These are phyloP conservation scores for Lysandra bellargus DNA, from an alignment of 2,888 invertebrate species.

Conservation along the genomic window DNA sequence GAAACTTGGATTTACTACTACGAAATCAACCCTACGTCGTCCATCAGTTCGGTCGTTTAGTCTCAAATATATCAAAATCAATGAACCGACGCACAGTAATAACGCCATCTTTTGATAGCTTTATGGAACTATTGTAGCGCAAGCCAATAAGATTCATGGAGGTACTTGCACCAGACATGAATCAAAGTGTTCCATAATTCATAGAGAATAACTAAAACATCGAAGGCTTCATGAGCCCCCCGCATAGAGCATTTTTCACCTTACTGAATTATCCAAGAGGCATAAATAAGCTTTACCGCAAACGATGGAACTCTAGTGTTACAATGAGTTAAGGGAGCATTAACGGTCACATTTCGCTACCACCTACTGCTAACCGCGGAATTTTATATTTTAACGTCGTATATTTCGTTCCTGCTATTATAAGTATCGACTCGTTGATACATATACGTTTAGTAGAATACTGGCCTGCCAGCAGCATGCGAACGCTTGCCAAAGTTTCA, in stretches of 20 bases:
- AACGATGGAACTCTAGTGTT: slow-evolving; percentile 51
- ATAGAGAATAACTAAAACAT: slow-evolving; percentile 65
- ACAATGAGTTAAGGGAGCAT: slow-evolving; percentile 31
- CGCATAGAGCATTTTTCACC: slow-evolving; percentile 72
- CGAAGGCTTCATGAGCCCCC: slow-evolving; percentile 60
- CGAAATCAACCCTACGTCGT: not conserved
- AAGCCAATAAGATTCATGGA: slow-evolving; percentile 28
- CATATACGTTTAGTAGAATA: not conserved
- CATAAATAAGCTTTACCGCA: slow-evolving; percentile 57
- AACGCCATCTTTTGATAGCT: slow-evolving; percentile 28
- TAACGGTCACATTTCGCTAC: slow-evolving; percentile 25
- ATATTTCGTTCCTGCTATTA: not conserved
- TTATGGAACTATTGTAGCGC: slow-evolving; percentile 28
- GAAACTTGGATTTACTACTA: not conserved
- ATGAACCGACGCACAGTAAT: slow-evolving; percentile 16
- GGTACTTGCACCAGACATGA: slow-evolving; percentile 57
- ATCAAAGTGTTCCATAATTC: slow-evolving; percentile 73
- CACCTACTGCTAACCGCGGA: slow-evolving; percentile 20
- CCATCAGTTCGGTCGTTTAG: not conserved
- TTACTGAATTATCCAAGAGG: slow-evolving; percentile 54
- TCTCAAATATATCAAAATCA: slow-evolving; percentile 21
- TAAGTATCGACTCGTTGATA: slow-evolving; percentile 7
- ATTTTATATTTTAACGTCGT: slow-evolving; percentile 2
- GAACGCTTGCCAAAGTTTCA: not conserved
- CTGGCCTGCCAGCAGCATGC: not conserved